phyloP scores from a whole-genome alignment of 2,797 vertebrate species.

The Lutjanus campechanus region DNA sequence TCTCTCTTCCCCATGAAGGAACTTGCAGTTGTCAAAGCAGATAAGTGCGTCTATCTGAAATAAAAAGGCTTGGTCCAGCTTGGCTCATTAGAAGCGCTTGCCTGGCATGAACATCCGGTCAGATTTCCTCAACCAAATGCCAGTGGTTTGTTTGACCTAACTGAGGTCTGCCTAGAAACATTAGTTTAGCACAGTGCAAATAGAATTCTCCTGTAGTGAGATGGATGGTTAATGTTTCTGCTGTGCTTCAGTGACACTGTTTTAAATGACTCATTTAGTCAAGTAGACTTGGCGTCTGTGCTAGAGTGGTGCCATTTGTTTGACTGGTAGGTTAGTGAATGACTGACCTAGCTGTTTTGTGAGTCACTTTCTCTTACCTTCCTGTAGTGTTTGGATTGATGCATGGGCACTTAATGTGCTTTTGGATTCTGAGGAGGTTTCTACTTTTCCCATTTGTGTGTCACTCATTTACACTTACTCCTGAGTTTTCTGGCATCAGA shows the following conservation, averaged over 20 bases:
- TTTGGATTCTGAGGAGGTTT: constrained; percentile 9
- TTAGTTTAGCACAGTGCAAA: constrained; percentile 25
- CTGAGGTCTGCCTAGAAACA: constrained; percentile 25
- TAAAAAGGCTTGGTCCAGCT: constrained; percentile 47
- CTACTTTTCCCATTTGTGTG: neutral
- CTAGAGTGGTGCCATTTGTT: constrained; percentile 25
- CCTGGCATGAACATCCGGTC: constrained; percentile 50
- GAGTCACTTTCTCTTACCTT: constrained; percentile 32
- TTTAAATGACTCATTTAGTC: constrained; percentile 16
- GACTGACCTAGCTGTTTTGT: constrained; percentile 37
- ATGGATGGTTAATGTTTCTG: constrained; percentile 19
- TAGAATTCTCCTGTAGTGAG: constrained; percentile 7
- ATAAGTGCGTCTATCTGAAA: constrained; percentile 65
- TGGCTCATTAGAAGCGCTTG: constrained; percentile 43
- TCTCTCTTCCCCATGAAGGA: constrained; percentile 47
- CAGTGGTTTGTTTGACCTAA: constrained; percentile 44
- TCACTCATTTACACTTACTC: neutral
- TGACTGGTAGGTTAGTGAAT: constrained; percentile 34
- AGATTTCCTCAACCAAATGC: constrained; percentile 51
- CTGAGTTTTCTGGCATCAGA: neutral
- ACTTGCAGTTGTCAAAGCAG: constrained; percentile 73
- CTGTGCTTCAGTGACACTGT: constrained; percentile 23
- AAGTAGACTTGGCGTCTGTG: constrained; percentile 2
- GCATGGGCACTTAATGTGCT: constrained; percentile 7
- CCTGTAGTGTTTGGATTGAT: constrained; percentile 35